Base-by-base conservation (phyloP, 2,113 vertebrate species). In the Seriola quinqueradiata region DNA sequence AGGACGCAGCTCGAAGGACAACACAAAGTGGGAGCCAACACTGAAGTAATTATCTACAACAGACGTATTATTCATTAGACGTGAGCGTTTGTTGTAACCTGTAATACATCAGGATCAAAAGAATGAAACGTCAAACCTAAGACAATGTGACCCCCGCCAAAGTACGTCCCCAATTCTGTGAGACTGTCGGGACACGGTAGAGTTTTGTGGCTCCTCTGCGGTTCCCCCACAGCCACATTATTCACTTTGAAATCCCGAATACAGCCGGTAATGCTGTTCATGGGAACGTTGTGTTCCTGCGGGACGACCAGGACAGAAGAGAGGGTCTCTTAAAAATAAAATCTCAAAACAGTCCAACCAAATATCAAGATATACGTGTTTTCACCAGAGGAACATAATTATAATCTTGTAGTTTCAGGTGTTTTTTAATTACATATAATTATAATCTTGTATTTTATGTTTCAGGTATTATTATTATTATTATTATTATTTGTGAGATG, bases 161-260 rank as follows among this genome's bases (percentile, higher is more conserved):
- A 98, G 87, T 95, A 97, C 19, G 95, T 86, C 76, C 97, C 97
- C 0, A 52, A 88, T 75, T 95, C 95, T 70, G 88, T 82, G 66
- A 87, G 82, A 42, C 84, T 87, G 25, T 93, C 89, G 12, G 92
- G 82, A 85, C 97, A 98, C 3, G 96, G 96, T 42, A 90, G 90
- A 5, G 94, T 66, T 0, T 93, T 95, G 7, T 84, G 79, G 55
- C 90, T 96, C 12, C 73, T 82, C 17, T 91, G 89, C 19, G 94
- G 93, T 25, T 80, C 77, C 23, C 75, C 89, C 58, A 96, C 61
- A 48, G 75, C 77, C 16, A 91, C 91, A 23, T 94, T 88, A n/a
- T 96, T 94, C 87, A 97, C 60, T 80, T 91, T 95, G 57, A 98
- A 94, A 83, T 96, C 94, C 71, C 89, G 95, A 50, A 98, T 64